Evolutionary conservation across 2,113 vertebrate species (phyloP).

Genomic region (Phoenicopterus ruber): DNA sequence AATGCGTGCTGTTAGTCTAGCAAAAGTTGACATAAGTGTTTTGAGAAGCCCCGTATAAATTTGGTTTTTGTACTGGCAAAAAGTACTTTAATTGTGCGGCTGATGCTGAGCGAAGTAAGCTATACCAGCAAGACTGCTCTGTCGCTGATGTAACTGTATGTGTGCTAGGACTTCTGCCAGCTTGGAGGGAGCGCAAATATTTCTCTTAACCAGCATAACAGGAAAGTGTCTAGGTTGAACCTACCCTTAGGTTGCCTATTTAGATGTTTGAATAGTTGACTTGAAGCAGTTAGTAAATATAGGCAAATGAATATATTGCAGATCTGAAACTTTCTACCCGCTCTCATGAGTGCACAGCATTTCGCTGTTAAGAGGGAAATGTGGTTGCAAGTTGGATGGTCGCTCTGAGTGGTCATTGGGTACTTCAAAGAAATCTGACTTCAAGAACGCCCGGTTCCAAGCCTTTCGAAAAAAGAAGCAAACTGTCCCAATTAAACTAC

Average conservation of each 20-base stretch:
- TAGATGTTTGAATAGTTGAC: not conserved
- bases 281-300: not conserved
- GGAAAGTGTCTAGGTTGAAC: conserved; percentile 3
- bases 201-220: conserved; percentile 1
- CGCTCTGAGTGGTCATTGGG: fast-evolving
- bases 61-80: not conserved
- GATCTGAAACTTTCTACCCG: not conserved
- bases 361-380: not conserved
- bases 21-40: not conserved
- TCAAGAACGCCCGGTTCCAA: not conserved
- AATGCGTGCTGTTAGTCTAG: not conserved
- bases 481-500: conserved; percentile 24
- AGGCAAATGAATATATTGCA: not conserved
- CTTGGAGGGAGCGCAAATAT: not conserved
- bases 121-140: not conserved
- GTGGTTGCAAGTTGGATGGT: not conserved
- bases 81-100: not conserved
- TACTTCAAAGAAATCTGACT: not conserved
- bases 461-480: not conserved
- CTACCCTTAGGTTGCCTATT: conserved; percentile 51
- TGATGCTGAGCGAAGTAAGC: not conserved
- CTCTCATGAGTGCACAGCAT: fast-evolving
- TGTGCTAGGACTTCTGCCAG: conserved; percentile 28
- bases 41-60: not conserved
- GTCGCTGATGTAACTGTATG: not conserved